Evolutionary conservation across 2,113 vertebrate species (phyloP), one percentile per base, ranked within the genome.

Genomic region (Elephas maximus): DNA sequence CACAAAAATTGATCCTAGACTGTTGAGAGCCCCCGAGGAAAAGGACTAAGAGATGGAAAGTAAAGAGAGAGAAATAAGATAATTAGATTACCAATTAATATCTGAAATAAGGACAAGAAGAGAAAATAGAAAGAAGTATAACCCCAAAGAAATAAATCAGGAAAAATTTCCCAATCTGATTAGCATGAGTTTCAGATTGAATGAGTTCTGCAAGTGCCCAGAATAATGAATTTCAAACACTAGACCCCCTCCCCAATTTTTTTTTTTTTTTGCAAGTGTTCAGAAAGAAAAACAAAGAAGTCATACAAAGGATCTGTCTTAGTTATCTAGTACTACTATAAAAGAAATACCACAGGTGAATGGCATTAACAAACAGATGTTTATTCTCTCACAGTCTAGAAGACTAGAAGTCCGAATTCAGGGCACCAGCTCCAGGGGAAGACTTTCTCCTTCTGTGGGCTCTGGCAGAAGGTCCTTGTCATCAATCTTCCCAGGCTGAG

Each of bases 221-320:
- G 80, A 86, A 77, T 33, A 94, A 63, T 91, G n/a, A 82, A 76
- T 81, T 94, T 94, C 51, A 86, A 94, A 93, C 28, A 84, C 37
- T 71, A 63, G 14, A 41, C 6, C 78, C 11, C 37, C 37, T 37
- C 37, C 37, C 37, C 37, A 37, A 37, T 37, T 37, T 37, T 37
- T 37, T 37, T 37, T 23, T 24, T 9, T 57, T 84, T 86, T 73
- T 60, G 28, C 10, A 71, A 41, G 6, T n/a, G 37, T 65, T 89
- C 44, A 74, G 33, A 84, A 90, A 69, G 48, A 84, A 90, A 86
- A 93, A 41, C 28, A 30, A 2, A 86, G 37, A 84, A 88, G 51
- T 79, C 12, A 93, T n/a, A 78, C 1, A 80, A 88, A 84, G 53
- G 30, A 67, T 45, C 63, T 60, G 37, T 37, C 37, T 37, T 37